Evolutionary conservation across 23 tunicate genomes (phyloP).

Genomic region (Diplosoma virens): DNA sequence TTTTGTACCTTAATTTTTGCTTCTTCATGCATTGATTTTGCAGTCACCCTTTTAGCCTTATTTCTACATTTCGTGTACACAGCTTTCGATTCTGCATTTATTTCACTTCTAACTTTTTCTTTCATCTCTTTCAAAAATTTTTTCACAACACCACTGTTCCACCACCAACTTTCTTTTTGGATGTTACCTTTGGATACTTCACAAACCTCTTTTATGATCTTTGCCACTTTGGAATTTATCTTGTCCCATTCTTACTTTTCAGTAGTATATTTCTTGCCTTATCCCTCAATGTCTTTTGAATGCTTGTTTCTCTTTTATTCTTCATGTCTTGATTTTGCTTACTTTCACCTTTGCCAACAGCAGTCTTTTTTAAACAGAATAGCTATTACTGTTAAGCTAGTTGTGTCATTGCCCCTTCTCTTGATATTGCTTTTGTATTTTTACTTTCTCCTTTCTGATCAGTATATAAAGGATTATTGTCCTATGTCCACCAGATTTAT

Average conservation of each 20-base stretch:
- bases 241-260: neutral
- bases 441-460: too few species aligned
- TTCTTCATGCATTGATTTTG: neutral
- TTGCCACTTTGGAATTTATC: neutral
- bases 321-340: neutral
- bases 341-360: neutral
- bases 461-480: too few species aligned
- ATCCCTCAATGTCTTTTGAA: neutral
- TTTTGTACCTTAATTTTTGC: neutral
- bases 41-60: too few species aligned
- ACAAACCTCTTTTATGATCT: neutral
- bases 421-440: neutral
- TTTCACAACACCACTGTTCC: slow-evolving; percentile 11
- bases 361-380: neutral
- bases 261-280: neutral
- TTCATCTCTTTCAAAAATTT: neutral
- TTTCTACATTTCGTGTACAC: neutral
- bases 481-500: too few species aligned
- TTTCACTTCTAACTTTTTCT: neutral
- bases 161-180: slow-evolving; percentile 21
- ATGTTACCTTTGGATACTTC: neutral
- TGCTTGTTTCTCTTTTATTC: neutral
- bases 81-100: neutral
- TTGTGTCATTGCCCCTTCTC: neutral
- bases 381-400: neutral